Evolutionary conservation across 2,888 invertebrate species (phyloP).

Genomic region (Pandemis cinnamomeana): DNA sequence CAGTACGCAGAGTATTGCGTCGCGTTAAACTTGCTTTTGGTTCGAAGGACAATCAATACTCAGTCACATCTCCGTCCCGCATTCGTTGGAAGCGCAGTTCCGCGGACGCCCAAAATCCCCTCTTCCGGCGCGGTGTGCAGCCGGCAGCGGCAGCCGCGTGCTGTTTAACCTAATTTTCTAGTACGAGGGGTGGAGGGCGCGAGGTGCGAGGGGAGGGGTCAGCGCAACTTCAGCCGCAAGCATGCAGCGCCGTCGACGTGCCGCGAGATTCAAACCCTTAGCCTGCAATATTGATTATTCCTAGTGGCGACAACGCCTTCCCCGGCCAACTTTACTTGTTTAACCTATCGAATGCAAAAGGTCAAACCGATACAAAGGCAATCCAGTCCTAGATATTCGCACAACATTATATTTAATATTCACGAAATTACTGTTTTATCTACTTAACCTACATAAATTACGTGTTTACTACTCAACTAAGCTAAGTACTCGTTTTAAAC

Average conservation of each 20-base stretch:
- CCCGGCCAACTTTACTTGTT: conserved; percentile 23
- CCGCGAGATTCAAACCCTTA: conserved; percentile 69
- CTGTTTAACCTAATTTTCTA: conserved; percentile 84
- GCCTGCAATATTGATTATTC: conserved; percentile 77
- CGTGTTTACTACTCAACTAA: not conserved
- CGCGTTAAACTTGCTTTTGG: conserved; percentile 66
- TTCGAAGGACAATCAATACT: conserved; percentile 80
- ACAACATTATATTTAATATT: too few species aligned
- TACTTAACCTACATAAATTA: not conserved
- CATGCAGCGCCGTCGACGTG: conserved; percentile 74
- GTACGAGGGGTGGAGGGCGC: conserved; percentile 72
- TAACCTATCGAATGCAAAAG: conserved; percentile 19
- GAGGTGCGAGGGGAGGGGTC: conserved; percentile 62
- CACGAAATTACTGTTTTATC: not conserved
- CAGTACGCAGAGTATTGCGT: conserved; percentile 47
- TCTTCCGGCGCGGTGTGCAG: conserved; percentile 77
- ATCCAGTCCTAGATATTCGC: too few species aligned
- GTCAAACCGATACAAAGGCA: not conserved
- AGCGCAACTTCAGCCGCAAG: conserved; percentile 76
- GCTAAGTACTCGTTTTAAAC: not conserved
- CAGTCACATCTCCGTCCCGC: conserved; percentile 80
- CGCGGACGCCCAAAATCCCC: conserved; percentile 77
- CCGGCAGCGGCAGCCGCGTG: conserved; percentile 78
- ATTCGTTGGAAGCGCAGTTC: conserved; percentile 79
- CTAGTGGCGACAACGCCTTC: conserved; percentile 36